These are phyloP conservation scores for Elgonia sp. DNA, from an alignment of 2,888 invertebrate species.

Conservation along the genomic window DNA sequence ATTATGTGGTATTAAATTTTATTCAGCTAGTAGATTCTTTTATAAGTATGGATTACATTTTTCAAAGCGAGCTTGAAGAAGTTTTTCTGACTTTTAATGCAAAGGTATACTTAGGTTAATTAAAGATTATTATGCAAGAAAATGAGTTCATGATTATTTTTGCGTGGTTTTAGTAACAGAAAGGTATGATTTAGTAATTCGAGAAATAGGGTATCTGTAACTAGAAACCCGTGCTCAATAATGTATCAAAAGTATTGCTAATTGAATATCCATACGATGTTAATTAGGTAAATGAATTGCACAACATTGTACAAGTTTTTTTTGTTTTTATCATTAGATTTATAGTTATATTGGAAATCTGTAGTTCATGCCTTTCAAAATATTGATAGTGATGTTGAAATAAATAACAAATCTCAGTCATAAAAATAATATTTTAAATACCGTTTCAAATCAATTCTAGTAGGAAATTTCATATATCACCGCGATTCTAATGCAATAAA, in stretches of 20 bases:
- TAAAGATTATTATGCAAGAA: slow-evolving; percentile 4
- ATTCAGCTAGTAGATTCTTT: slow-evolving; percentile 7
- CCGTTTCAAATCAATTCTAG: neutral
- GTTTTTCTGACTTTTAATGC: slow-evolving; percentile 16
- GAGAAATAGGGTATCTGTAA: neutral
- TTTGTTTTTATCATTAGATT: neutral
- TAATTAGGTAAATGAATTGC: neutral
- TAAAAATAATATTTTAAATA: neutral
- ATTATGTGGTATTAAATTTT: slow-evolving; percentile 45
- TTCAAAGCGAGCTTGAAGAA: neutral
- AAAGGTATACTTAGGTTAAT: slow-evolving; percentile 29
- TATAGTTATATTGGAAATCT: neutral
- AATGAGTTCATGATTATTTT: neutral
- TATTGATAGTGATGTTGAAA: neutral
- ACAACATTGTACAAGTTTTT: neutral
- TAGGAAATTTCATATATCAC: slow-evolving; percentile 7
- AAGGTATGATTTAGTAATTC: neutral
- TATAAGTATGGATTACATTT: slow-evolving; percentile 47
- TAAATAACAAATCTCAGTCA: neutral
- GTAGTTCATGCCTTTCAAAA: neutral
- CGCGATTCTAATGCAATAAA: neutral
- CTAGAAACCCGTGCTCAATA: neutral
- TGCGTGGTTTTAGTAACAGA: neutral
- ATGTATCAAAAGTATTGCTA: neutral
- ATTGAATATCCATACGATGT: neutral